Percentiles rank a stretch among this genome's conserved stretches.
phyloP scores from a whole-genome alignment of 2,888 invertebrate species.

The Agriopis leucophaearia region DNA sequence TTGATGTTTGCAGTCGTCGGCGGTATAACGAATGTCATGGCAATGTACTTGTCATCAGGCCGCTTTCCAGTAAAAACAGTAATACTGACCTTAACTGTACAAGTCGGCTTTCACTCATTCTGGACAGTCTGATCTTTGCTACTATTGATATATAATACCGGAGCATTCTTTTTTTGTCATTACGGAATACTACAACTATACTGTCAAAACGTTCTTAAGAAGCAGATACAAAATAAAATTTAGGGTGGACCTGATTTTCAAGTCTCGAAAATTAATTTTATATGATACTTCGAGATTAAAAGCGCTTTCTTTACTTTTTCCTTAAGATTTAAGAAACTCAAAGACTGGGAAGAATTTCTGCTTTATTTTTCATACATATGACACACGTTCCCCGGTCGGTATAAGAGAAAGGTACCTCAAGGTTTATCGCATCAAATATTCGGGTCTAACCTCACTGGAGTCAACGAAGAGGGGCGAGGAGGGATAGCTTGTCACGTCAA shows the following conservation, averaged over 20 bases:
- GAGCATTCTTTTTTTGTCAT: no score
- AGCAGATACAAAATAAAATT: no score
- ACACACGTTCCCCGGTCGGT: conserved; percentile 5
- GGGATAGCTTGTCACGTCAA: conserved; percentile 43
- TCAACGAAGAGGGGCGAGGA: conserved; percentile 29
- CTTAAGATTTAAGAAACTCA: conserved; percentile 6
- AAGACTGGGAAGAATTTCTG: not conserved
- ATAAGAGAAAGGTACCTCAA: conserved; percentile 33
- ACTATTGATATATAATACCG: no score
- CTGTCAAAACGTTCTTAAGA: no score
- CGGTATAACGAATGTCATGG: conserved; percentile 9
- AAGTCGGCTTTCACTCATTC: conserved; percentile 11
- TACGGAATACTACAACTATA: no score
- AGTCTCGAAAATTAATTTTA: not conserved
- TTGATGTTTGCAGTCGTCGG: conserved; percentile 23
- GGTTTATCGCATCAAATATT: conserved; percentile 58
- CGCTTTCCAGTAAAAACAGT: conserved; percentile 11
- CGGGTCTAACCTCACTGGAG: conserved; percentile 50
- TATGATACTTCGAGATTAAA: not conserved
- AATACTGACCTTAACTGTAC: conserved; percentile 19
- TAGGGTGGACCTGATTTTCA: no score
- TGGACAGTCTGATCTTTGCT: conserved; percentile 13
- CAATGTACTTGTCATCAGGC: conserved; percentile 21
- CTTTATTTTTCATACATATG: conserved; percentile 16
- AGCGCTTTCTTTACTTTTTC: not conserved